These are phyloP conservation scores for Mamestra brassicae DNA, from an alignment of 2,888 invertebrate species.

Conservation along the genomic window DNA sequence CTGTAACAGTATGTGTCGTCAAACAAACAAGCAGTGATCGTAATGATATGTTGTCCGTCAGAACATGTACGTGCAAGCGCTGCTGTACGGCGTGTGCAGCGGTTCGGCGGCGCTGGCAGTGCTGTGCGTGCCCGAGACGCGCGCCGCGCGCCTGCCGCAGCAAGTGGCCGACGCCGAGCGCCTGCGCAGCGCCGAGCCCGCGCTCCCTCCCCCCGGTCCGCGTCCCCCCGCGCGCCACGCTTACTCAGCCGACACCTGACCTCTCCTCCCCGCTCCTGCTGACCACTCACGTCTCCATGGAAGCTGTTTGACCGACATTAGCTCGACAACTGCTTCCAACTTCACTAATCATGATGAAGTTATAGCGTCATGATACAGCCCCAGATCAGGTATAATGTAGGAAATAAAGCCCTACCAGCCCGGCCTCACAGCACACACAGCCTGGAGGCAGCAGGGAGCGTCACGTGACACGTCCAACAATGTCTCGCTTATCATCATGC, in stretches of 20 bases:
- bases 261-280: too few species aligned
- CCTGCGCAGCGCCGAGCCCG: constrained; percentile 58
- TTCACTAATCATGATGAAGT: background rate
- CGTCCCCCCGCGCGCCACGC: constrained; percentile 35
- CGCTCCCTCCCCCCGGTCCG: constrained; percentile 30
- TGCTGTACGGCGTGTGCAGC: constrained; percentile 87
- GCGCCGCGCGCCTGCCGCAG: constrained; percentile 89
- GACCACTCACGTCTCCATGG: too few species aligned
- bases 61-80: constrained; percentile 79
- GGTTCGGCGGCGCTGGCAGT: constrained; percentile 88
- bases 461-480: background rate
- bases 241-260: constrained; percentile 4
- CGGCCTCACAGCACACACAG: too few species aligned
- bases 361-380: background rate
- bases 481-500: background rate
- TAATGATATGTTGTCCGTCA: constrained; percentile 58
- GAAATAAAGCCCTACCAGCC: background rate
- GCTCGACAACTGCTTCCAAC: too few species aligned
- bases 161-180: constrained; percentile 87
- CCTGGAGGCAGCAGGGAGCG: background rate
- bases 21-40: background rate
- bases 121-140: constrained; percentile 91
- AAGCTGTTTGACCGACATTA: too few species aligned
- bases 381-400: background rate
- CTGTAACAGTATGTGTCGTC: background rate